These are phyloP conservation scores for Operophtera brumata DNA, from an alignment of 2,888 invertebrate genomes.

Conservation along the genomic window DNA sequence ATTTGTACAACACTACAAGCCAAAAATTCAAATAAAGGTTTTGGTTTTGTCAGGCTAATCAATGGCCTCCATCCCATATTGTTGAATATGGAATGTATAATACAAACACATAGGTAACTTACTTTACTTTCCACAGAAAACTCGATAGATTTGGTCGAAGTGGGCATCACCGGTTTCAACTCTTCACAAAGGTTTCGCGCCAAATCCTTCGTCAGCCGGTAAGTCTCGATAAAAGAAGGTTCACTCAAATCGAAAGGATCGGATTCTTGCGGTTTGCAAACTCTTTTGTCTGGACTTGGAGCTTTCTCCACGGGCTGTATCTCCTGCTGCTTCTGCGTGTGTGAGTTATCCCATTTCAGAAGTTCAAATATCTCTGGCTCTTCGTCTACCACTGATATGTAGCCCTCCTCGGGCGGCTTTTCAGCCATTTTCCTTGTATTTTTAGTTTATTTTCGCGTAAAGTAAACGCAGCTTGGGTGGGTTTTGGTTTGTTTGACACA, in stretches of 20 bases:
- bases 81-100: too few species aligned
- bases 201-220: constrained; percentile 65
- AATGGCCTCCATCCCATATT: not conserved
- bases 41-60: not conserved
- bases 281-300: constrained; percentile 64
- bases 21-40: too few species aligned
- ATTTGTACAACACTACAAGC: not conserved
- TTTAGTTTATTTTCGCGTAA: constrained; percentile 53
- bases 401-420: constrained; percentile 71
- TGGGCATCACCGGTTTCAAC: constrained; percentile 68
- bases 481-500: constrained; percentile 32
- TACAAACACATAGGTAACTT: constrained; percentile 24
- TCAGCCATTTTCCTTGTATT: constrained; percentile 62
- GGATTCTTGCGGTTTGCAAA: constrained; percentile 55
- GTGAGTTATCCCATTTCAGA: constrained; percentile 71
- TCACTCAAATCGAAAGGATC: constrained; percentile 70
- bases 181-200: constrained; percentile 65
- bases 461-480: constrained; percentile 48
- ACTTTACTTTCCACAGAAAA: constrained; percentile 73
- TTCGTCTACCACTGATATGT: constrained; percentile 74
- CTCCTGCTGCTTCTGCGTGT: constrained; percentile 57
- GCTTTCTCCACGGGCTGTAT: constrained; percentile 58
- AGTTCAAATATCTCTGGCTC: constrained; percentile 73
- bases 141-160: constrained; percentile 67
- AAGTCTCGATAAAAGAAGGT: constrained; percentile 62